phyloP scores from a whole-genome alignment of 2,888 invertebrate genomes.

The Cantharis rustica region DNA sequence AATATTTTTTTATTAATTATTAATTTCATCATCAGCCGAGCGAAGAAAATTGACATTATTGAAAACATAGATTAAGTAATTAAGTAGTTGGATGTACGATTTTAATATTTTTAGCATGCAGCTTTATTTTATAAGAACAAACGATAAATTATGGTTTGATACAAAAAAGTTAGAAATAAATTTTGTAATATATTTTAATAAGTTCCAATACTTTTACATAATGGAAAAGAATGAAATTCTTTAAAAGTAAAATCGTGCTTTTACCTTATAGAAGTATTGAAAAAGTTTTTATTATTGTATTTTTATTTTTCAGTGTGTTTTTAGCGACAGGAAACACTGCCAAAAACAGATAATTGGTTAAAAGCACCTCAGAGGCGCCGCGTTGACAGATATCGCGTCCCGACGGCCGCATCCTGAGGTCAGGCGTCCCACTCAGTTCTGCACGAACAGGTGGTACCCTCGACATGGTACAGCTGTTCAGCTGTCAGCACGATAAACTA shows the following conservation, averaged over 20 bases:
- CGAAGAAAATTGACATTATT: neutral
- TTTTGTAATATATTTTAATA: neutral
- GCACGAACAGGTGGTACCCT: slow-evolving; percentile 51
- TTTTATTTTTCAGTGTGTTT: slow-evolving; percentile 10
- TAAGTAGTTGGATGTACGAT: neutral
- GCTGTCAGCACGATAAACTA: slow-evolving; percentile 34
- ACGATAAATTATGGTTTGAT: neutral
- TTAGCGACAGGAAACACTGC: slow-evolving; percentile 10
- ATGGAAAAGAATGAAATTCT: neutral
- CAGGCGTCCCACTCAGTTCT: slow-evolving; percentile 42
- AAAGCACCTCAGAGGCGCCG: slow-evolving; percentile 40
- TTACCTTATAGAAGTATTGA: neutral
- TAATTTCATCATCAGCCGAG: neutral
- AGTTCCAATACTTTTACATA: neutral
- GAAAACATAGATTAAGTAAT: neutral
- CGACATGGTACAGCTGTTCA: slow-evolving; percentile 49
- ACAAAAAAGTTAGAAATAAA: neutral
- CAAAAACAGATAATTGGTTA: slow-evolving; percentile 41
- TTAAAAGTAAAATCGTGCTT: neutral
- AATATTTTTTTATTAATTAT: neutral
- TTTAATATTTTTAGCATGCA: neutral
- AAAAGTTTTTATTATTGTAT: neutral
- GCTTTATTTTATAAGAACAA: neutral
- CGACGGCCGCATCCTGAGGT: slow-evolving; percentile 43
- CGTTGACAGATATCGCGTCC: slow-evolving; percentile 43